Conservation (phyloP, 2,113 vertebrate species). For the Strix aluco region DNA sequence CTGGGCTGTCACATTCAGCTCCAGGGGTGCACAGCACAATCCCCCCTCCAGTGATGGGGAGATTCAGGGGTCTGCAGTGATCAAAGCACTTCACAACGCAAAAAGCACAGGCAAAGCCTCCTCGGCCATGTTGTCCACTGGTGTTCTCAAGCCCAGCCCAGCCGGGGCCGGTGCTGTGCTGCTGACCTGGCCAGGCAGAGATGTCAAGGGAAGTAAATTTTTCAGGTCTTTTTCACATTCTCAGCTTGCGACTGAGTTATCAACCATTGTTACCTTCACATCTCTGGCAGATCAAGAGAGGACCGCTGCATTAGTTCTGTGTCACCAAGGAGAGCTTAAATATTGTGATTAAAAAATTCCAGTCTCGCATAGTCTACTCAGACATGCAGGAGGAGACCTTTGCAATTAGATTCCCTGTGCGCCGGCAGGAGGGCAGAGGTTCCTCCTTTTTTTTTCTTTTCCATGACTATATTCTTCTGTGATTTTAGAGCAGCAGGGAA, state of each 20-base stretch:
- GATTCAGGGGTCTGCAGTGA: constrained; percentile 34
- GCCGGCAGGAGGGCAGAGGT: background rate
- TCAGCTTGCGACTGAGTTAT: background rate
- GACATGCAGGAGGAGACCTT: background rate
- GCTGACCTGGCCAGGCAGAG: background rate
- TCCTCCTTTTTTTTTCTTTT: background rate
- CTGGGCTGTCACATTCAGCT: constrained; percentile 18
- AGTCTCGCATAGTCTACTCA: background rate
- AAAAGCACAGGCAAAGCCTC: background rate
- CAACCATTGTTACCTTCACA: rapidly evolving
- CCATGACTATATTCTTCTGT: background rate
- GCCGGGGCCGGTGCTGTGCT: rapidly evolving
- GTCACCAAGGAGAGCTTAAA: background rate
- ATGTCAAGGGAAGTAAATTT: background rate
- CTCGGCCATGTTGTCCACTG: rapidly evolving
- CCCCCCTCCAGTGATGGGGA: constrained; percentile 48
- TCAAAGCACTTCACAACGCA: constrained; percentile 59
- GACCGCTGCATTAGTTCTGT: background rate
- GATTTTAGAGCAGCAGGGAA: background rate
- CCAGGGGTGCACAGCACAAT: constrained; percentile 40
- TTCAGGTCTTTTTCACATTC: background rate
- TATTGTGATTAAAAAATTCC: background rate
- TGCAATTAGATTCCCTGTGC: background rate
- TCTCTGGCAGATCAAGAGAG: background rate
- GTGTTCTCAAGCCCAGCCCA: background rate